Evolutionary conservation across 1,140 invertebrate species (phyloP).

Genomic region (Aphaenogaster ashmeadi): DNA sequence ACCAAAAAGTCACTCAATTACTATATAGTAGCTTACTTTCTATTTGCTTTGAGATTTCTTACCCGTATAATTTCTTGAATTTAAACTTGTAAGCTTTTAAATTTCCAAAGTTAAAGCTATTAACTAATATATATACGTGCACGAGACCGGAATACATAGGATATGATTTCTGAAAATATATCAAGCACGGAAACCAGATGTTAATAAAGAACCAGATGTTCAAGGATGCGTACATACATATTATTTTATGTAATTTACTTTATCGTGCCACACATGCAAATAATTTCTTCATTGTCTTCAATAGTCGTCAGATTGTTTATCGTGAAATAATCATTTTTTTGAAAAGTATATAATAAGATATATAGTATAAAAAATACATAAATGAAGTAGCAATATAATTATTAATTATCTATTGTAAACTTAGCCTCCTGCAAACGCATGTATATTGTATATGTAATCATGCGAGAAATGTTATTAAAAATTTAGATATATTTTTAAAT

Average conservation of each 20-base stretch:
- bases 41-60: conserved; percentile 1
- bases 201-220: conserved; percentile 66
- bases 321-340: background rate
- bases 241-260: conserved; percentile 10
- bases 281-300: background rate
- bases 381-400: conserved; percentile 2
- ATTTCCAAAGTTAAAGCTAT: conserved; percentile 31
- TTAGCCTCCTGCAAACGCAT: background rate
- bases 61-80: background rate
- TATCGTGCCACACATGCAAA: background rate
- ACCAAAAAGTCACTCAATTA: background rate
- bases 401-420: conserved; percentile 6
- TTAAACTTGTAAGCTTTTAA: background rate
- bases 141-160: background rate
- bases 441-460: conserved; percentile 37
- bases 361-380: background rate
- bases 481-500: conserved; percentile 59
- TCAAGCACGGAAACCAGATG: background rate
- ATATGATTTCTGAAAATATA: conserved; percentile 25
- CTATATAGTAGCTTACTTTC: background rate
- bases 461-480: conserved; percentile 68
- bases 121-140: background rate
- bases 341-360: background rate
- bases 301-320: background rate
- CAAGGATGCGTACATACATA: background rate